Evolutionary conservation across 2,888 invertebrate genomes (phyloP).

Genomic region (Cheilosia impressa): DNA sequence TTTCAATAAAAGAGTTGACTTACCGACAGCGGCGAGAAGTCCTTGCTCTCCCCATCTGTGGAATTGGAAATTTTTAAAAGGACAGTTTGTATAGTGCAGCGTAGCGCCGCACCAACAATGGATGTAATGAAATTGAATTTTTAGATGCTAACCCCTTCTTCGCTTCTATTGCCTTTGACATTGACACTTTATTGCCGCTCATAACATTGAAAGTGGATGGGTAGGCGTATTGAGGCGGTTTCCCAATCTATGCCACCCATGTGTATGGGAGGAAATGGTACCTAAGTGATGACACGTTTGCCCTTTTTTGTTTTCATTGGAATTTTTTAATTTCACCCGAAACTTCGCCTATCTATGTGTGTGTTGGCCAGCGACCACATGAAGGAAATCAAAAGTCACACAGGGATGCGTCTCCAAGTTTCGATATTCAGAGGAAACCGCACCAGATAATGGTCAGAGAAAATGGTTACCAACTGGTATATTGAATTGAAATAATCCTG

Average conservation of each 20-base stretch:
- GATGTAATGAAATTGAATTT: conserved; percentile 57
- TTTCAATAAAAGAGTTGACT: conserved; percentile 53
- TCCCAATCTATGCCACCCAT: not conserved
- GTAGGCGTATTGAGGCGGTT: conserved; percentile 20
- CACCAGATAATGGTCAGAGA: conserved; percentile 21
- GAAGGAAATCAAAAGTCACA: conserved; percentile 2
- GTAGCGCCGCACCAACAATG: conserved; percentile 1
- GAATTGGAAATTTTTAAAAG: conserved; percentile 20
- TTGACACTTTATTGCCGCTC: conserved; percentile 41
- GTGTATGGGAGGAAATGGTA: not conserved
- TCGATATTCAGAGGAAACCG: conserved; percentile 17
- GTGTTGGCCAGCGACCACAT: conserved; percentile 17
- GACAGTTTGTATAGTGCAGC: conserved; percentile 8
- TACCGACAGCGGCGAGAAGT: conserved; percentile 1
- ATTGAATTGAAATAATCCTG: conserved; percentile 16
- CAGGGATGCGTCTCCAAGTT: not conserved
- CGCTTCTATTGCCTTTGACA: conserved; percentile 31
- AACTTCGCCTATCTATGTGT: not conserved
- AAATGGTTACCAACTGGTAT: conserved; percentile 2
- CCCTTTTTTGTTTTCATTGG: conserved; percentile 16
- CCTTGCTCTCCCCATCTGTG: not conserved
- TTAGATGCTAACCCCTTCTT: conserved; percentile 7
- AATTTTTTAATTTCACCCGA: conserved; percentile 41
- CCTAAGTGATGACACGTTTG: too few relatives aligned
- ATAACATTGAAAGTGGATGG: conserved; percentile 10